Conservation (phyloP, 2,113 vertebrate species). For the Urocitellus parryii region DNA sequence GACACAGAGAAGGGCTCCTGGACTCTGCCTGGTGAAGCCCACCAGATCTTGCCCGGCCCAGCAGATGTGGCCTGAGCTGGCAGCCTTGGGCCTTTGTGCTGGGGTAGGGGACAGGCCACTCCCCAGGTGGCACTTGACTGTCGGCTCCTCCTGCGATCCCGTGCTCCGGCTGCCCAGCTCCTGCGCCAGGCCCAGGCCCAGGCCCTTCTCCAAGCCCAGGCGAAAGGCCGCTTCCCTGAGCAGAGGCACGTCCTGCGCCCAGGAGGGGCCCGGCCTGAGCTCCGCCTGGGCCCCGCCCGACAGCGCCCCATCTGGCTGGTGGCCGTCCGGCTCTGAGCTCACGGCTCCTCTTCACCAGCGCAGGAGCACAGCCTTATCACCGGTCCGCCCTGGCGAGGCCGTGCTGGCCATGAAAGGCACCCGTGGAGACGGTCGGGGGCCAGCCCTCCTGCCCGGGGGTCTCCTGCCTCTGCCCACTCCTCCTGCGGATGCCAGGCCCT, state of each 20-base stretch:
- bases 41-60: rapidly evolving
- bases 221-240: rapidly evolving
- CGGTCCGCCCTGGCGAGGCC: too few relatives aligned
- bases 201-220: not conserved
- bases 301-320: not conserved
- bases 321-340: too few relatives aligned
- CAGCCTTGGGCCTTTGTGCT: not conserved
- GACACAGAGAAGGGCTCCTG: not conserved
- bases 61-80: rapidly evolving
- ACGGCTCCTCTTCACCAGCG: too few relatives aligned
- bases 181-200: not conserved
- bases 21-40: not conserved
- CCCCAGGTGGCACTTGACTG: not conserved
- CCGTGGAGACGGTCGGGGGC: too few relatives aligned
- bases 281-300: rapidly evolving
- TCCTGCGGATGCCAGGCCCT: too few relatives aligned
- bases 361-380: too few relatives aligned
- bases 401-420: too few relatives aligned
- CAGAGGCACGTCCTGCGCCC: not conserved
- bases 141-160: too few relatives aligned
- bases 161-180: too few relatives aligned
- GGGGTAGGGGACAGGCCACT: too few relatives aligned
- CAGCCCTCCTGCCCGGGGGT: too few relatives aligned
- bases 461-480: too few relatives aligned
- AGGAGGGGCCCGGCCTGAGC: rapidly evolving